A percentile compares a stretch with the other conserved stretches of the same genome.
Evolutionary conservation across 2,888 invertebrate species (phyloP).

Genomic region (Lasioglossum vierecki): DNA sequence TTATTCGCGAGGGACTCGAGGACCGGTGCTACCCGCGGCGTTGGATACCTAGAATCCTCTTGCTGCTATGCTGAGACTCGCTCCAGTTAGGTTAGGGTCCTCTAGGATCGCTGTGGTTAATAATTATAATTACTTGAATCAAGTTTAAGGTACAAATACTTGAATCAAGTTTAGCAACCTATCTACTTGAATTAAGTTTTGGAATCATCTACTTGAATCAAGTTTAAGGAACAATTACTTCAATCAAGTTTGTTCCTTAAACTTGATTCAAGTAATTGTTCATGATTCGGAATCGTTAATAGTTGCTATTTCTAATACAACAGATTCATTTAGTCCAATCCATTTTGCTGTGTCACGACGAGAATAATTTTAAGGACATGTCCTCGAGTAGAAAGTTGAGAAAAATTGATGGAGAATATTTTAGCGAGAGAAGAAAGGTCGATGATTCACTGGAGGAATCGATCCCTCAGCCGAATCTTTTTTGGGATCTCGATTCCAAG

Average conservation of each 20-base stretch:
- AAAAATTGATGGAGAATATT: not conserved
- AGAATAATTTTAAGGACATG: too few species aligned
- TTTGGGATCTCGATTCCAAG: conserved; percentile 5
- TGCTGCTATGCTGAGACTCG: not conserved
- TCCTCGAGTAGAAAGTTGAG: too few species aligned
- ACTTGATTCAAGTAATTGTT: not conserved
- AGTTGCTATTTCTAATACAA: not conserved
- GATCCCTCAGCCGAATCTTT: not conserved
- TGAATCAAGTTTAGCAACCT: too few species aligned
- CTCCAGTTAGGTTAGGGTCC: not conserved
- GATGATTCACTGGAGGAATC: not conserved
- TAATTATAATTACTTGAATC: accelerated
- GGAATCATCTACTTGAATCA: too few species aligned
- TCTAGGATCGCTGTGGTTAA: not conserved
- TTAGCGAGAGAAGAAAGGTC: not conserved
- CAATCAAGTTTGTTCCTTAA: too few species aligned
- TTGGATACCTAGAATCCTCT: not conserved
- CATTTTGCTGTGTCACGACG: not conserved
- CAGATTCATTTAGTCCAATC: not conserved
- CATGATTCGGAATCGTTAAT: not conserved
- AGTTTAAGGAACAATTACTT: too few species aligned
- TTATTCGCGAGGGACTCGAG: conserved; percentile 75
- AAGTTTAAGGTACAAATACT: too few species aligned
- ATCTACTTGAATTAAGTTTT: not conserved
- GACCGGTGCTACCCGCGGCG: not conserved